A percentile compares a stretch with the other conserved stretches of the same genome.
Evolutionary conservation across 2,888 invertebrate genomes (phyloP).

Genomic region (Fabriciana adippe): DNA sequence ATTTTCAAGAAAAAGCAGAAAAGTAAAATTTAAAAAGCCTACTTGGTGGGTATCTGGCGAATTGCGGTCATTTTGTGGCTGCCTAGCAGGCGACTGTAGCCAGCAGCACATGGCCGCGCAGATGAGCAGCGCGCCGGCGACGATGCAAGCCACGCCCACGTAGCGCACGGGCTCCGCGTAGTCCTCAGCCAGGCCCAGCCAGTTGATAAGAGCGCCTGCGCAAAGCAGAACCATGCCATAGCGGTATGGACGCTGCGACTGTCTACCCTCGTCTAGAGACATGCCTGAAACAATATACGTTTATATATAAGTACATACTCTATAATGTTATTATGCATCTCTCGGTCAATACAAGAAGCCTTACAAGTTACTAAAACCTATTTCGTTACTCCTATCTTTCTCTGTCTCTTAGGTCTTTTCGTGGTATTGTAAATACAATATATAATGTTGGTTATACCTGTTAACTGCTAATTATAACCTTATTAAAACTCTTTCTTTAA

Average conservation of each 20-base stretch:
- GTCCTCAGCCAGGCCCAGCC: conserved; percentile 87
- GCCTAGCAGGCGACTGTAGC: conserved; percentile 82
- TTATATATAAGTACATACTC: not conserved
- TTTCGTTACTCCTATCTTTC: not conserved
- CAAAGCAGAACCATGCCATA: conserved; percentile 88
- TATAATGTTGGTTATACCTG: not conserved
- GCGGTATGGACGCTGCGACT: conserved; percentile 87
- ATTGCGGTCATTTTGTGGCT: conserved; percentile 68
- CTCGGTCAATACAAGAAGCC: conserved; percentile 10
- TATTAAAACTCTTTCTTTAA: no score
- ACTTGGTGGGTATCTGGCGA: conserved; percentile 79
- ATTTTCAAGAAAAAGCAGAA: not conserved
- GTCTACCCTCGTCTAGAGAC: conserved; percentile 85
- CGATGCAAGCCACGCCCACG: conserved; percentile 87
- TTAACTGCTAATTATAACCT: no score
- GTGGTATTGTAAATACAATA: not conserved
- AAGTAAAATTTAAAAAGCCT: conserved; percentile 21
- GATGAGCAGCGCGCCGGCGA: conserved; percentile 87
- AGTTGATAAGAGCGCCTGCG: conserved; percentile 88
- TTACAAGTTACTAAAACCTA: conserved; percentile 2
- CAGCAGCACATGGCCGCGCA: conserved; percentile 89
- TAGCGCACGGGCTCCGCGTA: conserved; percentile 88
- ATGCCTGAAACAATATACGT: conserved; percentile 76
- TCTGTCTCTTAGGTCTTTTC: not conserved
- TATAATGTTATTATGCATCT: conserved; percentile 14